Evolutionary conservation across 2,797 vertebrate species (phyloP).

Genomic region (Clarias pachynema): DNA sequence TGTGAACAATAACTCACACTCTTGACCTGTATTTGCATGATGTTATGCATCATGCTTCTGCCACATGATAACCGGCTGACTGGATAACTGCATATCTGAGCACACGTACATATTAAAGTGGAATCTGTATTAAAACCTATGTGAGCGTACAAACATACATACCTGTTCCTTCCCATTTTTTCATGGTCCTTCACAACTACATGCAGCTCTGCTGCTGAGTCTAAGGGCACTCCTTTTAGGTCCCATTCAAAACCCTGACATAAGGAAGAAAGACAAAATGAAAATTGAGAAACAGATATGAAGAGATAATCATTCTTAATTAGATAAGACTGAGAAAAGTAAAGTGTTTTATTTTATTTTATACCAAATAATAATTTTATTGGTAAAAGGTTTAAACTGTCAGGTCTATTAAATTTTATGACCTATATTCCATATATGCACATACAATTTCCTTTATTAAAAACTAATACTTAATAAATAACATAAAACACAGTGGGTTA

Average conservation of each 20-base stretch:
- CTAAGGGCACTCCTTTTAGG: constrained; percentile 90
- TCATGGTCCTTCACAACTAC: constrained; percentile 96
- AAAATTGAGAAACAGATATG: background rate
- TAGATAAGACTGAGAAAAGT: background rate
- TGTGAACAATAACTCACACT: background rate
- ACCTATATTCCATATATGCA: background rate
- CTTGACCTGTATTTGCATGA: background rate
- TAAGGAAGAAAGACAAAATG: constrained; percentile 15
- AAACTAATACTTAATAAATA: background rate
- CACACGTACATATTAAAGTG: background rate
- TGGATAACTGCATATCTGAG: background rate
- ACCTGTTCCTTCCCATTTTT: constrained; percentile 96
- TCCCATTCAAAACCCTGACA: constrained; percentile 96
- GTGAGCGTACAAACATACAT: constrained; percentile 18
- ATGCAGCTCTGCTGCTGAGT: constrained; percentile 82
- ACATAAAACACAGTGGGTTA: background rate
- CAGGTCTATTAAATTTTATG: background rate
- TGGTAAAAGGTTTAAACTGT: background rate
- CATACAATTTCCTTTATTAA: background rate
- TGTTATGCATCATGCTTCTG: background rate
- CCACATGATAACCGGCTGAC: background rate
- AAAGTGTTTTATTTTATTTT: background rate
- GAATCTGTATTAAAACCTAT: background rate
- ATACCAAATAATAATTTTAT: background rate
- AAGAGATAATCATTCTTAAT: background rate